Evolutionary conservation across 2,113 vertebrate genomes (phyloP).

Genomic region (Burhinus bistriatus): DNA sequence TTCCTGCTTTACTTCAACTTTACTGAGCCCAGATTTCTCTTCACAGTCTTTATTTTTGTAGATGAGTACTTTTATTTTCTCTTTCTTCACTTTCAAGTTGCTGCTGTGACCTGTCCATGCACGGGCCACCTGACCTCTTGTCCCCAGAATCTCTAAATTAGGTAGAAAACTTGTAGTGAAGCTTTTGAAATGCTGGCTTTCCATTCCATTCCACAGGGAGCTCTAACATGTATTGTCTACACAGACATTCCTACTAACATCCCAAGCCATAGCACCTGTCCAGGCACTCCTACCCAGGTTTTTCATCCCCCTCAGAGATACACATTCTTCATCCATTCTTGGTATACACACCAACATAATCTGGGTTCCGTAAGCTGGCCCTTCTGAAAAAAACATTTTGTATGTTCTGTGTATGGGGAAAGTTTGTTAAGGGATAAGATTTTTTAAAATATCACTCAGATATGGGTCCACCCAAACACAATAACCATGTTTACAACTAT

Average conservation of each 20-base stretch:
- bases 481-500: neutral
- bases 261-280: too few species aligned
- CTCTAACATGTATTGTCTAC: too few species aligned
- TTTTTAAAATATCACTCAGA: neutral
- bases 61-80: neutral
- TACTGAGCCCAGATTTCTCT: neutral
- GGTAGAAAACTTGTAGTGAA: too few species aligned
- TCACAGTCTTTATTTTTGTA: neutral
- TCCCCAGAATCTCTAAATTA: too few species aligned
- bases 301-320: neutral
- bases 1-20: neutral
- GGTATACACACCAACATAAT: neutral
- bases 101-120: neutral
- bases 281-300: neutral
- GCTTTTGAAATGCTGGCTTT: too few species aligned
- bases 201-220: too few species aligned
- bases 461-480: neutral
- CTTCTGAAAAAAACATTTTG: neutral
- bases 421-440: neutral
- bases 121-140: too few species aligned
- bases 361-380: neutral
- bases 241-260: too few species aligned
- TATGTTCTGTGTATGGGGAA: neutral
- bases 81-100: neutral
- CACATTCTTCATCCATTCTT: neutral